Evolutionary conservation across 2,888 invertebrate genomes (phyloP).

Genomic region (Brenthis daphne): DNA sequence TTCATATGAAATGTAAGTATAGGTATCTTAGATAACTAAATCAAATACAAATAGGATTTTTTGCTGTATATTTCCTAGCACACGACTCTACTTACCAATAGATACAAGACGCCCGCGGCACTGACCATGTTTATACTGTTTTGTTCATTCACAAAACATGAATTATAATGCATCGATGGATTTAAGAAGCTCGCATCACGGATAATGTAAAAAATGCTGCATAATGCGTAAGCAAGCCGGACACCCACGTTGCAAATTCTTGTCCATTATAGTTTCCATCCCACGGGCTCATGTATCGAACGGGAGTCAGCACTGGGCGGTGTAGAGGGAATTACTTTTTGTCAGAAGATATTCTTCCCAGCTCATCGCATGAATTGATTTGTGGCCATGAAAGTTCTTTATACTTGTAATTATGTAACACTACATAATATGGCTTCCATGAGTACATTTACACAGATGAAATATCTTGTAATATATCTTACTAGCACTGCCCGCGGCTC

Average conservation of each 20-base stretch:
- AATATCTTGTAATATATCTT: background rate
- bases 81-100: constrained; percentile 30
- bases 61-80: constrained; percentile 18
- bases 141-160: constrained; percentile 67
- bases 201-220: constrained; percentile 64
- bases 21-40: no score
- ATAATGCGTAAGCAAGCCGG: constrained; percentile 64
- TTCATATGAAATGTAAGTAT: background rate
- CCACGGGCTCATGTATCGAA: constrained; percentile 75
- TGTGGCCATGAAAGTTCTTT: constrained; percentile 29
- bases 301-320: constrained; percentile 71
- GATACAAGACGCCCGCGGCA: constrained; percentile 14
- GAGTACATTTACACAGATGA: constrained; percentile 19
- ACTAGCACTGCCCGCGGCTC: no score
- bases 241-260: constrained; percentile 77
- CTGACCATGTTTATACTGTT: constrained; percentile 56
- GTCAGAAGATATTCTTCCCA: constrained; percentile 59
- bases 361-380: constrained; percentile 53
- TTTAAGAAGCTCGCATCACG: constrained; percentile 49
- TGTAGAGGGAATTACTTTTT: constrained; percentile 65
- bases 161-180: constrained; percentile 64
- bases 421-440: constrained; percentile 34
- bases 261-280: constrained; percentile 66
- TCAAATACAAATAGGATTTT: background rate
- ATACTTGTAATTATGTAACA: constrained; percentile 31